Evolutionary conservation across 2,888 invertebrate species (phyloP), one percentile per base, ranked within the genome.

Genomic region (Habroteleia sp.): DNA sequence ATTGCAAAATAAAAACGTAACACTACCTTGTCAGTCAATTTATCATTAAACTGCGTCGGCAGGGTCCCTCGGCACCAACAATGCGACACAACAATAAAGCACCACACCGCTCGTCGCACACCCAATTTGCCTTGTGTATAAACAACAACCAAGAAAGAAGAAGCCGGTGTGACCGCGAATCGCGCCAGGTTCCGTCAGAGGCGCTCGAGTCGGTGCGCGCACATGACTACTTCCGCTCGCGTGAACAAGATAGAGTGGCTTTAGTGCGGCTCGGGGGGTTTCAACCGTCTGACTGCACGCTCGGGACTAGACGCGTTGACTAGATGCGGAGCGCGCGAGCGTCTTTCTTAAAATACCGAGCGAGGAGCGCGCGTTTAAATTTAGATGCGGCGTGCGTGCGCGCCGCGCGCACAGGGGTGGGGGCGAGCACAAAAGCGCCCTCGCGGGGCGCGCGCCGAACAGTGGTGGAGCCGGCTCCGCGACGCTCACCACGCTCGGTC

Each of bases 231-330:
- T 2, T 39, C 39, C 39, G 39, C 17, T 39, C 8, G 39, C n/a
- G 39, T 3, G 10, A 39, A 39, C 17, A 10, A 17, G 39, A 39
- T 6, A 1, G 1, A 14, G 2, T n/a, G n/a, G n/a, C n/a, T n/a
- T n/a, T n/a, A n/a, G n/a, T n/a, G 17, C 39, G 39, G 7, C 5
- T 27, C 27, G 27, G 4, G 27, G 5, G 27, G 25, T n/a, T 13
- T n/a, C 13, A 62, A 33, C 66, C 69, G 68, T 68, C 74, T 60
- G 35, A 29, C 31, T 17, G 11, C 29, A 20, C 29, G 17, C 37
- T 27, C 37, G 29, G 73, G 83, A 83, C 83, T 83, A 82, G 83
- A 83, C 77, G 77, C 77, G 81, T 79, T 84, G 83, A 84, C 83
- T 84, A 84, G 84, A 81, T 79, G 80, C 78, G 76, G 73, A 79